Base-by-base conservation (phyloP, 2,797 vertebrate species). In the Naso thynnoides region DNA sequence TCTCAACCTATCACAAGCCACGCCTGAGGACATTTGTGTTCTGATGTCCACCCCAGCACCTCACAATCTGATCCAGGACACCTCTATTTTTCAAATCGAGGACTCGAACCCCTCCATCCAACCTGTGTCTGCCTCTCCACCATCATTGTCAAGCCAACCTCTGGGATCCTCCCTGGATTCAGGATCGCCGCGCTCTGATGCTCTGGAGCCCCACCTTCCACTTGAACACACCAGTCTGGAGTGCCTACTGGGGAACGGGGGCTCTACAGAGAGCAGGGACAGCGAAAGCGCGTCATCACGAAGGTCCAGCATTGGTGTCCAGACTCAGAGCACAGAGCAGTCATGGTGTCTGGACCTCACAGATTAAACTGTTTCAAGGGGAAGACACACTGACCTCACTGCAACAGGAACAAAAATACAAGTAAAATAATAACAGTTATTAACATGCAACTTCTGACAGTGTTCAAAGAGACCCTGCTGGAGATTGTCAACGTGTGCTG, bases 331-430 rank as follows among this genome's bases (percentile, higher is more conserved):
- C 84, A 92, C 93, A 14, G 94, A 95, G 80, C 91, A 93, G 65
- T 94, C 92, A 2, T 95, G 94, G 93, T 94, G 92, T 77, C 76
- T 94, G 76, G 92, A 95, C 81, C 87, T 94, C 79, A 92, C 89
- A 5, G 93, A 95, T 54, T 95, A 56, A 92, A 70, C 39, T 47
- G 19, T 66, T 52, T 66, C 9, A 57, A n/a, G 23, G 6, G 18
- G 21, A 42, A 50, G 66, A 50, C 24, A 10, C 48, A 8, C 24
- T 39, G 63, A 48, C 18, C 27, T 52, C 5, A 49, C 19, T 60
- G 33, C 55, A 42, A 26, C 41, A 27, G 38, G 45, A 21, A 21
- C 50, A 19, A 24, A 70, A 54, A 5, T 67, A 49, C 45, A 13
- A 39, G 60, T 3, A 8, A 7, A 36, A 64, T 36, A 33, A 44